Base-by-base conservation (phyloP, 2,888 invertebrate species). In the Osmoderma eremita region DNA sequence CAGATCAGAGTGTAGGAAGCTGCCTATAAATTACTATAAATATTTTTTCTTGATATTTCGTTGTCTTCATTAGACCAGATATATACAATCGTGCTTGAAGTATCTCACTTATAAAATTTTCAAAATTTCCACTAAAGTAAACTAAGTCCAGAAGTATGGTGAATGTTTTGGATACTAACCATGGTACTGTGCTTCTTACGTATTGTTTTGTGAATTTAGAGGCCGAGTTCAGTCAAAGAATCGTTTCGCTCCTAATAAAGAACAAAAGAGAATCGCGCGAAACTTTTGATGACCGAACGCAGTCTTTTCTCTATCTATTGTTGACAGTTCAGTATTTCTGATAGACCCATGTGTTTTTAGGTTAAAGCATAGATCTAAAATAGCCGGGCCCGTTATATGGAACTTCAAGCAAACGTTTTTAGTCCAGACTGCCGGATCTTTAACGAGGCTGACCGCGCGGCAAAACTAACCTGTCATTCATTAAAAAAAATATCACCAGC, bases 161-260 rank as follows among this genome's bases (percentile, higher is more conserved):
- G 50, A 6, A 22, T 61, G 45, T 24, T 45, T 30, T 45, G 30
- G 58, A 61, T 61, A 45, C 17, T 48, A 36, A 45, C 24, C 45
- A 45, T 41, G 17, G 30, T 45, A 61, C 17, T 61, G 30, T 15
- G 42, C 36, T 45, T 61, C 15, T 61, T 53, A 15, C 4, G 45
- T 61, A 61, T 45, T 61, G 45, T 61, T 61, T 30, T 61, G 45
- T 61, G 15, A 24, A 61, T 45, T 61, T 61, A 45, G 58, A 61
- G 58, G 58, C 45, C 58, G 58, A 61, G 58, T 61, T 61, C 58
- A 61, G 58, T 61, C 58, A 61, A 61, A 61, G 30, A 61, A 61
- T 17, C 45, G 58, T 61, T 61, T 61, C 58, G 15, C 30, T 12
- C 6, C 30, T 10, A 56, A 20, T n/a, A n/a, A n/a, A n/a, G 10